Conservation (phyloP, 2,888 invertebrate species). For the Clepsis dumicolana region DNA sequence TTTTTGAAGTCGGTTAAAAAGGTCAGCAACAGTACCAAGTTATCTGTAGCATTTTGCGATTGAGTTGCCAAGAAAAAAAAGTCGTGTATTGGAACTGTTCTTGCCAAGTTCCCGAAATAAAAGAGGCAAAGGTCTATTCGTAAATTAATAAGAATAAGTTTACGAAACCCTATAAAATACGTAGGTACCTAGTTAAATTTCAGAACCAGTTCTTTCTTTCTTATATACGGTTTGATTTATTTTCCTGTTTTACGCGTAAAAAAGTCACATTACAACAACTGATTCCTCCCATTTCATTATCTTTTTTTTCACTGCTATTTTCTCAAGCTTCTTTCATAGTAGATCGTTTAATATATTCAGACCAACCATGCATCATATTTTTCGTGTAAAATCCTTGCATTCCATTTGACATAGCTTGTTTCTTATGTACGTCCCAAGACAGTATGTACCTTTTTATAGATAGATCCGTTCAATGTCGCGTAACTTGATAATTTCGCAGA, state of each 20-base stretch:
- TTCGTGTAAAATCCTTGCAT: not conserved
- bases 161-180: not conserved
- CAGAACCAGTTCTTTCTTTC: not conserved
- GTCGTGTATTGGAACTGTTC: not conserved
- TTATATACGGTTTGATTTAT: not conserved
- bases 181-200: not conserved
- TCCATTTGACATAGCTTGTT: not conserved
- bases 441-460: not conserved
- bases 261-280: no score
- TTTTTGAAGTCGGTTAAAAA: no score
- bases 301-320: no score
- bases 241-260: no score
- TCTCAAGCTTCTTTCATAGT: no score
- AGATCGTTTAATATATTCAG: no score
- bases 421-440: not conserved
- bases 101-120: not conserved
- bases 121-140: not conserved
- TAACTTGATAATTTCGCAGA: slow-evolving; percentile 5
- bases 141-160: not conserved
- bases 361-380: no score
- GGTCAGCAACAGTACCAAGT: no score
- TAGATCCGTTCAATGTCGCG: not conserved
- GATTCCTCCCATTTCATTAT: no score
- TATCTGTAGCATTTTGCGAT: no score
- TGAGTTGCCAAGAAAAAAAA: no score